Evolutionary conservation across 2,113 vertebrate genomes (phyloP), one percentile per base, ranked within the genome.

Genomic region (Lepus americanus): DNA sequence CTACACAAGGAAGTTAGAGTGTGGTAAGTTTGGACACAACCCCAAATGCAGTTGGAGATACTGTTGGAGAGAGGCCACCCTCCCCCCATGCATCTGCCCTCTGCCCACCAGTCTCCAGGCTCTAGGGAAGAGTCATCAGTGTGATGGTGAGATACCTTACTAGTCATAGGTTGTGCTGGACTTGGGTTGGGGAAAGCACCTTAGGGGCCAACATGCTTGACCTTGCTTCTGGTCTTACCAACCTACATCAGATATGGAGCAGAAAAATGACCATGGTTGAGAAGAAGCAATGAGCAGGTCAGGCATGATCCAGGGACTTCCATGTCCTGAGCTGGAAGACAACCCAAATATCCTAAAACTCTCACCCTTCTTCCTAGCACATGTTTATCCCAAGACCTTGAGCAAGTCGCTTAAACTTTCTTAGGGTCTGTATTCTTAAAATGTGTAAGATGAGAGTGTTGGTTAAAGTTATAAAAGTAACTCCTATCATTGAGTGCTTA

Each of bases 101-200:
- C 29, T 70, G 16, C 22, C 0, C 51, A 29, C 25, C 33, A 72
- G 33, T 33, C 29, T 59, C n/a, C 23, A 33, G 51, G 33, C 25
- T 80, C 44, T 51, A 20, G 10, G 22, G 5, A 39, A 27, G n/a
- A 55, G 9, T 6, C 1, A 0, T 31, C 22, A n/a, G 16, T 39
- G 10, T 33, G 22, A 63, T 5, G 9, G 29, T 36, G 29, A 61
- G 49, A 9, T 6, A 23, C 19, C 19, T 49, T 29, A 14, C 20
- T 63, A n/a, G 22, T 27, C 29, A 12, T 5, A 17, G 59, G 23
- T 3, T 0, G 0, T 7, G 17, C 29, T 72, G 2, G 5, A 29
- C 23, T 49, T 66, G 22, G 1, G 0, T 23, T 8, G 11, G 13
- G 55, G 22, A 13, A 4, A 39, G 2, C 5, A 31, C 66, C 80